Evolutionary conservation across 2,113 vertebrate genomes (phyloP), one percentile per base, ranked within the genome.

Genomic region (Eptatretus burgeri): DNA sequence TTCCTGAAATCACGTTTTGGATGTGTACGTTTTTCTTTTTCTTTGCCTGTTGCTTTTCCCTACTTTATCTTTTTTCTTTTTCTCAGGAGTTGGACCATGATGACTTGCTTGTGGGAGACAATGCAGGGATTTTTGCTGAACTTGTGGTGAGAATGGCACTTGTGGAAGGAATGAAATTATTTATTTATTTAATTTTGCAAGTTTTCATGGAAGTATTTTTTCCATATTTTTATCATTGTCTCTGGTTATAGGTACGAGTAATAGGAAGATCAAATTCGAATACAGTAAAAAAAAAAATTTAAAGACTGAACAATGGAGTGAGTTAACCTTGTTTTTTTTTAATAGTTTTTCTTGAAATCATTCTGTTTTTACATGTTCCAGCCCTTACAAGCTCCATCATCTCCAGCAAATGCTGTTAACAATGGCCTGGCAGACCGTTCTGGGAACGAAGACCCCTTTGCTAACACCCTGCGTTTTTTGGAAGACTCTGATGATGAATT

Each of bases 321-420:
- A 41, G 27, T 41, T 41, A 41, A 41, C 27, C n/a, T 8, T 62
- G 27, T 64, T 18, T 51, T 65, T 10, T 1, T 41, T 41, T 41
- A 41, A 41, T 11, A 11, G 5, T 50, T 9, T 13, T 3, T 7
- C 10, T 41, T 13, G 2, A 13, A 14, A 64, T 9, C 5, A 51
- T 51, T 11, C 51, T 5, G 19, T 63, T 50, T 41, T 41, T 41
- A 41, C 27, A 3, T 41, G 27, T 49, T 66, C 16, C 52, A 64
- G 16, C 69, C 88, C 83, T 78, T 82, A 68, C 85, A 87, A 12
- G 79, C 84, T 62, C 79, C 85, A 63, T 83, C 93, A 71, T 65
- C 82, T 64, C 67, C 84, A 1, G 74, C 80, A 64, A 84, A 79
- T 73, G 83, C 83, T 65, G 74, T 93, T 75, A 87, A 71, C 70